Conservation (phyloP, 2,888 invertebrate genomes). For the Hipparchia semele region DNA sequence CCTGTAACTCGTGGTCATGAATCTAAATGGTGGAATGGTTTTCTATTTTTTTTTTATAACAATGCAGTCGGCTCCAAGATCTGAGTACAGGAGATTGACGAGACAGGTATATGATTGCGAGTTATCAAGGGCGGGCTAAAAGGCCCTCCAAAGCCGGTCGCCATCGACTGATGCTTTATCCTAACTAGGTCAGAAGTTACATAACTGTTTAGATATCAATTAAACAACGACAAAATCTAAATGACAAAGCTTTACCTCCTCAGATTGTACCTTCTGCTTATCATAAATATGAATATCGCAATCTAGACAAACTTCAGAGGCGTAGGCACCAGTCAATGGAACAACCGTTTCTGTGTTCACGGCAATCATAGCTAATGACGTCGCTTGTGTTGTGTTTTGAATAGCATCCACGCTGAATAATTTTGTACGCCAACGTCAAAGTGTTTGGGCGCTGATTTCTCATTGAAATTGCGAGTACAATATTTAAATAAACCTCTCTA, state of each 20-base stretch:
- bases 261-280: background rate
- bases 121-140: too few relatives aligned
- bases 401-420: constrained; percentile 5
- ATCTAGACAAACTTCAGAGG: constrained; percentile 9
- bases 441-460: too few relatives aligned
- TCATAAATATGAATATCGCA: constrained; percentile 11
- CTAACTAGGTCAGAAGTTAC: background rate
- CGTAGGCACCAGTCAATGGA: background rate
- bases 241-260: background rate
- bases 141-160: too few relatives aligned
- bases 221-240: background rate
- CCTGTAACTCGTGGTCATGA: too few relatives aligned
- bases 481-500: background rate
- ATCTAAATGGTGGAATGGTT: too few relatives aligned
- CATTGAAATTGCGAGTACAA: background rate
- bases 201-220: background rate
- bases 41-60: too few relatives aligned
- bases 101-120: too few relatives aligned
- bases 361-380: constrained; percentile 3
- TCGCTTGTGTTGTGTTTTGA: background rate
- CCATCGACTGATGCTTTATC: too few relatives aligned
- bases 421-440: background rate
- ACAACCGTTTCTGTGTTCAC: background rate
- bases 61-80: too few relatives aligned
- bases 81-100: too few relatives aligned